These are phyloP conservation scores for Lynx canadensis DNA, from an alignment of 2,113 vertebrate species.

Conservation along the genomic window DNA sequence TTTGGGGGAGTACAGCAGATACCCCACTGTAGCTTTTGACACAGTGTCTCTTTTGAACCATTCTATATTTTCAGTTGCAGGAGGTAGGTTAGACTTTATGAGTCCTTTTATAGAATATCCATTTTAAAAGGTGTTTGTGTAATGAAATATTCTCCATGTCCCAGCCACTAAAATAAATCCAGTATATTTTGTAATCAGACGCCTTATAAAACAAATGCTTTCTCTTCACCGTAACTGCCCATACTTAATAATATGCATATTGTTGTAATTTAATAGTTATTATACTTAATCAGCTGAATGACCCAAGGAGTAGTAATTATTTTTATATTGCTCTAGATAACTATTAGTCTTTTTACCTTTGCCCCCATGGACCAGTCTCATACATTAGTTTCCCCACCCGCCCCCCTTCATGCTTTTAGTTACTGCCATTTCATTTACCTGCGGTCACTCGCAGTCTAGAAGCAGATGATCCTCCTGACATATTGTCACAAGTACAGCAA, in stretches of 20 bases:
- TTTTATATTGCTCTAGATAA: neutral
- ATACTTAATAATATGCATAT: neutral
- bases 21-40: neutral
- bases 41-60: neutral
- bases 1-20: neutral
- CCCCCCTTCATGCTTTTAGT: neutral
- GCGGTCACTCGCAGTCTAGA: fast-evolving
- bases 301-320: neutral
- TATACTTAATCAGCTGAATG: neutral
- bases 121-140: slow-evolving; percentile 26
- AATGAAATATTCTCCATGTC: neutral
- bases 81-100: neutral
- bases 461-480: neutral
- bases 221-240: slow-evolving; percentile 19
- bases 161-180: slow-evolving; percentile 10
- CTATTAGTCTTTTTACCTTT: neutral
- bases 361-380: neutral
- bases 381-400: neutral
- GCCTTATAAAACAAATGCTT: slow-evolving; percentile 27
- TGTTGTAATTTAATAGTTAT: slow-evolving; percentile 11
- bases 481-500: neutral
- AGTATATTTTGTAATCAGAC: slow-evolving; percentile 3
- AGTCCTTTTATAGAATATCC: neutral
- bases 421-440: neutral
- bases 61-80: neutral